Evolutionary conservation across 2,113 vertebrate species (phyloP).

Genomic region (Tupaia tana): DNA sequence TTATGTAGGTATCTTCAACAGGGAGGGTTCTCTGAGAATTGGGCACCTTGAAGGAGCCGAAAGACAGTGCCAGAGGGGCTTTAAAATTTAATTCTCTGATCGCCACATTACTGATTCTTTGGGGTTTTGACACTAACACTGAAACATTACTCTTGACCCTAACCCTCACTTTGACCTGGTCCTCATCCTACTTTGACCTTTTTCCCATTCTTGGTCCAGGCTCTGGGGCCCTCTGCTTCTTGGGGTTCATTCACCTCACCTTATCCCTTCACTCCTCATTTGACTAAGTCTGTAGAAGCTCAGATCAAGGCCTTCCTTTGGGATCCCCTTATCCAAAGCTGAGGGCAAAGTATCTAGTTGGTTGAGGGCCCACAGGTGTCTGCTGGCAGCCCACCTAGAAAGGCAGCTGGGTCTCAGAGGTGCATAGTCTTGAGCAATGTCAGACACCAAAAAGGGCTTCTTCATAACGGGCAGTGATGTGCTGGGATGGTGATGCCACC

Average conservation of each 20-base stretch:
- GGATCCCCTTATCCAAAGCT: background rate
- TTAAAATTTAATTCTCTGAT: slow-evolving; percentile 18
- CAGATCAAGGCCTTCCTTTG: background rate
- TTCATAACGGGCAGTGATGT: background rate
- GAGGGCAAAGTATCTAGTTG: slow-evolving; percentile 38
- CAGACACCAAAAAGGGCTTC: background rate
- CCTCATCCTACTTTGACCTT: background rate
- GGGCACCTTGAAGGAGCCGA: background rate
- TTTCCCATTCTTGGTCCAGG: background rate
- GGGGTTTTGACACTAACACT: background rate
- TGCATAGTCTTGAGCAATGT: background rate
- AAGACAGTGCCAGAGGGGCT: background rate
- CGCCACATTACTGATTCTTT: background rate
- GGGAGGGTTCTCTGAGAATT: background rate
- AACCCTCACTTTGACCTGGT: background rate
- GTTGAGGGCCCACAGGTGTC: background rate
- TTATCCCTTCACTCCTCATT: background rate
- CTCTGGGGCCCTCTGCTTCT: background rate
- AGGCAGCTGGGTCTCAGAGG: background rate
- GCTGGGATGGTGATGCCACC: background rate
- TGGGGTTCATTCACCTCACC: background rate
- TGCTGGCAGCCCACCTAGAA: background rate
- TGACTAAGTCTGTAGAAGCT: background rate
- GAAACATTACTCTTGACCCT: background rate
- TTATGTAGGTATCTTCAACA: background rate